Evolutionary conservation across 2,797 vertebrate genomes (phyloP).

Genomic region (Picus viridis): DNA sequence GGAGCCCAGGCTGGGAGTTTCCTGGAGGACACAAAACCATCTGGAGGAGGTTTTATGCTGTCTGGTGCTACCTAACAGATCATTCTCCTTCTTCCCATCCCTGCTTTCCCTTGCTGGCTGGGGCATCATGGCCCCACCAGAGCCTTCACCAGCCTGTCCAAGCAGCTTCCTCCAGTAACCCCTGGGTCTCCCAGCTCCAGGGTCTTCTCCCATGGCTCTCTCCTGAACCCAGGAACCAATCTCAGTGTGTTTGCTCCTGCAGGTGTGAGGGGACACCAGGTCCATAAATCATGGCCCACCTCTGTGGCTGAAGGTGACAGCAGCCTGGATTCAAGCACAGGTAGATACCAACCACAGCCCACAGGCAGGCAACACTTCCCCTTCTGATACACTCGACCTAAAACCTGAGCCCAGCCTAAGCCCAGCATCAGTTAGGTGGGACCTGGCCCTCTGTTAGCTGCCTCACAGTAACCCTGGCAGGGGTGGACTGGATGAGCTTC

Average conservation of each 20-base stretch:
- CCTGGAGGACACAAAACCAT: background rate
- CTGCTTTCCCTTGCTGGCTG: background rate
- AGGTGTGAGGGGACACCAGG: conserved; percentile 87
- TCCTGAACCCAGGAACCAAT: rapidly evolving
- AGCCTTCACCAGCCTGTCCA: background rate
- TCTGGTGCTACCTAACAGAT: background rate
- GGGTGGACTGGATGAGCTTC: too few relatives aligned
- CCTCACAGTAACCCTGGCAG: background rate
- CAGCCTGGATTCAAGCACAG: conserved; percentile 81
- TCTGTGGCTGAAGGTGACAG: conserved; percentile 82
- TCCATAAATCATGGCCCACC: conserved; percentile 92
- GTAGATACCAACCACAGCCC: conserved; percentile 50
- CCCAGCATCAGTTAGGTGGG: background rate
- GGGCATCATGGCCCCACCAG: background rate
- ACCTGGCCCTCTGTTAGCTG: background rate
- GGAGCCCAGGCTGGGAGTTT: background rate
- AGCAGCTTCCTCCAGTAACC: background rate
- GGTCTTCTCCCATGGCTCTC: background rate
- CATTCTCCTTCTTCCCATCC: background rate
- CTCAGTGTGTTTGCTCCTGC: background rate
- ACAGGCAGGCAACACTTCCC: background rate
- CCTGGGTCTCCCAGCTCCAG: background rate
- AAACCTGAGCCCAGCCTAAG: background rate
- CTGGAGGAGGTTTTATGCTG: background rate
- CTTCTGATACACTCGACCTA: background rate